Evolutionary conservation across 2,113 vertebrate species (phyloP), one percentile per base, ranked within the genome.

Genomic region (Heterotis niloticus): DNA sequence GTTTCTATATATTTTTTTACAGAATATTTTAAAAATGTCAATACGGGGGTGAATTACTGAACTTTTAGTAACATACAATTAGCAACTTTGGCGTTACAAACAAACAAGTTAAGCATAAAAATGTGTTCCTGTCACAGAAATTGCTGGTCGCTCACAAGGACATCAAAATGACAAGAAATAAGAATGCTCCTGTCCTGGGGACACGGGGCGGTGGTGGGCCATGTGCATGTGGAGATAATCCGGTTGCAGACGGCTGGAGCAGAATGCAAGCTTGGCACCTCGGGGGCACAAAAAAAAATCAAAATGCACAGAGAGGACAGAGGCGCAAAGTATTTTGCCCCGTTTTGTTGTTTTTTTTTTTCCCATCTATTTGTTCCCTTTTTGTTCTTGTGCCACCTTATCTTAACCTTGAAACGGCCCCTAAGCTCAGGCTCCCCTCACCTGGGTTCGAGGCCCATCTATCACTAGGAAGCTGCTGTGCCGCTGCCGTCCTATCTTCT

Each of bases 161-260:
- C 83, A 84, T 80, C 88, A 89, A 90, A 88, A 87, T 85, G 83
- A 76, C 83, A 85, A 85, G 82, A 89, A 91, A 88, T 83, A 86
- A 85, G 88, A 88, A 89, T 86, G 84, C 85, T 86, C 89, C 78
- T 73, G 80, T 69, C 74, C 51, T 20, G 51, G 74, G 62, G 82
- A 59, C 52, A 64, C 76, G 67, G 65, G 74, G 80, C 64, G 77
- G 78, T 67, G 83, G 82, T 51, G 88, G 87, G 86, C 87, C 89
- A 86, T 89, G 87, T 91, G 89, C 84, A 82, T 80, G 77, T 76
- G 81, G 75, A 88, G 91, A 89, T 90, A 89, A 90, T 89, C 89
- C 90, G 84, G 82, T 86, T 86, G 86, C 82, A 83, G 86, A 86
- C 84, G 78, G 80, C 14, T 71, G 67, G 68, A 20, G 29, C 28